Percentiles rank a stretch among this genome's conserved stretches.
phyloP scores from a whole-genome alignment of 2,888 invertebrate genomes.

The Drosophila macrospina region DNA sequence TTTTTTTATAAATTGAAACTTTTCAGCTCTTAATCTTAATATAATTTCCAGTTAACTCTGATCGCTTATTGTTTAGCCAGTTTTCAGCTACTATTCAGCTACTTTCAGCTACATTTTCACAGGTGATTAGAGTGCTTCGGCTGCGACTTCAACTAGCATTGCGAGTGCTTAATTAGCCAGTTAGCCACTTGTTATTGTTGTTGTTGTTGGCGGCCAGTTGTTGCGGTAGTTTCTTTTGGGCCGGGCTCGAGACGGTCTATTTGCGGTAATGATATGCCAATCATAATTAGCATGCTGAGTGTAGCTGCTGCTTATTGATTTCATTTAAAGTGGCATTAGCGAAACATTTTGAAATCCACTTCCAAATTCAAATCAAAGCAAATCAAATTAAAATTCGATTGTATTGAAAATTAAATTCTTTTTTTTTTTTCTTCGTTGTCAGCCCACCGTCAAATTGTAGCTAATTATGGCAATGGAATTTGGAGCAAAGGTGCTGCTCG shows the following conservation, averaged over 20 bases:
- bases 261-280: slow-evolving; percentile 77
- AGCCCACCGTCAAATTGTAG: slow-evolving; percentile 42
- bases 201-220: too few species aligned
- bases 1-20: too few species aligned
- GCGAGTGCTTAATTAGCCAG: slow-evolving; percentile 52
- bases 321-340: slow-evolving; percentile 72
- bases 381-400: slow-evolving; percentile 50
- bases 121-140: slow-evolving; percentile 67
- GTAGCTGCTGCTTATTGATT: slow-evolving; percentile 63
- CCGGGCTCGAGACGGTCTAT: slow-evolving; percentile 29
- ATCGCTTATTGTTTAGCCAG: slow-evolving; percentile 2
- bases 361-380: slow-evolving; percentile 33
- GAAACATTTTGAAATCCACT: slow-evolving; percentile 45
- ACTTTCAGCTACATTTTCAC: slow-evolving; percentile 54
- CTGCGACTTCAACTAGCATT: slow-evolving; percentile 41
- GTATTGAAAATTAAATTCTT: slow-evolving; percentile 14
- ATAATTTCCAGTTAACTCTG: not conserved
- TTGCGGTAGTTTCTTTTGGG: slow-evolving; percentile 7
- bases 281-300: slow-evolving; percentile 70
- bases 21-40: not conserved
- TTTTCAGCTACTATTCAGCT: slow-evolving; percentile 23
- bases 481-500: slow-evolving; percentile 38
- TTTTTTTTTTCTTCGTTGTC: not conserved
- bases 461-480: slow-evolving; percentile 62
- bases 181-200: slow-evolving; percentile 17